These are phyloP conservation scores for Lumbricus terrestris DNA, from an alignment of 2,888 invertebrate genomes.

Conservation along the genomic window DNA sequence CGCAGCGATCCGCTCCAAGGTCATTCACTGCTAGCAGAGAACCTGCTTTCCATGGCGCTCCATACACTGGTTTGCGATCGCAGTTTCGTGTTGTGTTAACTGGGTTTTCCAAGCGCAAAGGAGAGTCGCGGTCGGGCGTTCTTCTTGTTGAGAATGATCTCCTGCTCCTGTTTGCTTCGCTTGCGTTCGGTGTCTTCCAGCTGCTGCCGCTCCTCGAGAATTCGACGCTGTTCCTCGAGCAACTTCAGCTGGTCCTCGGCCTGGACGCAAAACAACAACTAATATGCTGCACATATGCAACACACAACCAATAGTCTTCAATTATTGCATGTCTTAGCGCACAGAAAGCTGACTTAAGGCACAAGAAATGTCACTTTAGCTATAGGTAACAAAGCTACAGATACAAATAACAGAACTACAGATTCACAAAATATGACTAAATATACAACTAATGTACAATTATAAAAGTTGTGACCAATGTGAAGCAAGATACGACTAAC, in stretches of 20 bases:
- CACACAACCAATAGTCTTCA: not conserved
- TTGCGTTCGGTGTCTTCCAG: slow-evolving; percentile 90
- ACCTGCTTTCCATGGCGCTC: not conserved
- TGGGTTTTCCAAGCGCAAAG: slow-evolving; percentile 62
- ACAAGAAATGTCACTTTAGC: not conserved
- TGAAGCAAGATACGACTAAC: not conserved
- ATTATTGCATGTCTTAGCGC: not conserved
- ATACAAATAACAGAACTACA: not conserved
- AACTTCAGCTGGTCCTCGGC: slow-evolving; percentile 93
- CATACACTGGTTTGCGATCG: not conserved
- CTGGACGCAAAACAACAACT: slow-evolving; percentile 61
- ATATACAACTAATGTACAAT: not conserved
- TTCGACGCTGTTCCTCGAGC: slow-evolving; percentile 87
- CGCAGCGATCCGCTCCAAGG: not conserved
- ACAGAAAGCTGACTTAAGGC: not conserved
- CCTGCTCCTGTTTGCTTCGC: slow-evolving; percentile 89
- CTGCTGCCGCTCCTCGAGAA: slow-evolving; percentile 90
- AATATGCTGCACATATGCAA: not conserved
- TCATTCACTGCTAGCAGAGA: not conserved
- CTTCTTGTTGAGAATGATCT: slow-evolving; percentile 94
- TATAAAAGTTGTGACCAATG: not conserved
- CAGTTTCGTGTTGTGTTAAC: slow-evolving; percentile 3
- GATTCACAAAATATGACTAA: not conserved
- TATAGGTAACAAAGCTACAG: not conserved
- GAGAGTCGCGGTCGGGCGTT: slow-evolving; percentile 87